Evolutionary conservation across 2,888 invertebrate species (phyloP).

Genomic region (Dicycla oo): DNA sequence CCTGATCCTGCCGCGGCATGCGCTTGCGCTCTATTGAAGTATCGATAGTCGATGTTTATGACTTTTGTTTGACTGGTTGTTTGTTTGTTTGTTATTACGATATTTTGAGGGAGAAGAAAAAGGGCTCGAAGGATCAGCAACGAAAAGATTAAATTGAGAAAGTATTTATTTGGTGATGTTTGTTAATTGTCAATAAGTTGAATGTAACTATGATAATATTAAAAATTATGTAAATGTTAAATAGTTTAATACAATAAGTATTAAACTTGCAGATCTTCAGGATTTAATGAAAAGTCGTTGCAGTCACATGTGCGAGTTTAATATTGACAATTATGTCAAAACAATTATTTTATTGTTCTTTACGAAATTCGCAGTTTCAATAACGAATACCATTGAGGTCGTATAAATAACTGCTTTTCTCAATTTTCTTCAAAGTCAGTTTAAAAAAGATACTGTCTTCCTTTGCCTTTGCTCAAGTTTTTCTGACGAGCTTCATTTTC

Average conservation of each 20-base stretch:
- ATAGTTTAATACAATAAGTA: too few relatives aligned
- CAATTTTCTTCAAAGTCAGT: background rate
- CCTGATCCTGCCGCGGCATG: slow-evolving; percentile 86
- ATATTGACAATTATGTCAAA: background rate
- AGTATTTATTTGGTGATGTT: background rate
- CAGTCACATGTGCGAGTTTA: background rate
- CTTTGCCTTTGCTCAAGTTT: background rate
- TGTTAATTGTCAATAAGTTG: background rate
- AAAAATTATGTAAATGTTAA: background rate
- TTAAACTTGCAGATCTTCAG: background rate
- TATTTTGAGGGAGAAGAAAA: slow-evolving; percentile 3
- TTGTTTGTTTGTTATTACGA: slow-evolving; percentile 1
- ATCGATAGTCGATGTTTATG: slow-evolving; percentile 66
- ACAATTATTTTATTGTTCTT: background rate
- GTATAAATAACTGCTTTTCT: background rate
- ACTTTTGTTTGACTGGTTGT: background rate
- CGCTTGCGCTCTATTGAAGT: slow-evolving; percentile 62
- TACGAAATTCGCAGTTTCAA: background rate
- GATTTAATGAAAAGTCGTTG: background rate
- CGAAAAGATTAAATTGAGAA: background rate
- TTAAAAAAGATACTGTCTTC: background rate
- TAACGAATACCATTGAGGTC: slow-evolving; percentile 7
- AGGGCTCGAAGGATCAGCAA: background rate
- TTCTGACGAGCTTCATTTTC: background rate
- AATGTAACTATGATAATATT: background rate